Conservation (phyloP, 2,113 vertebrate species). For the Hemiscyllium ocellatum region DNA sequence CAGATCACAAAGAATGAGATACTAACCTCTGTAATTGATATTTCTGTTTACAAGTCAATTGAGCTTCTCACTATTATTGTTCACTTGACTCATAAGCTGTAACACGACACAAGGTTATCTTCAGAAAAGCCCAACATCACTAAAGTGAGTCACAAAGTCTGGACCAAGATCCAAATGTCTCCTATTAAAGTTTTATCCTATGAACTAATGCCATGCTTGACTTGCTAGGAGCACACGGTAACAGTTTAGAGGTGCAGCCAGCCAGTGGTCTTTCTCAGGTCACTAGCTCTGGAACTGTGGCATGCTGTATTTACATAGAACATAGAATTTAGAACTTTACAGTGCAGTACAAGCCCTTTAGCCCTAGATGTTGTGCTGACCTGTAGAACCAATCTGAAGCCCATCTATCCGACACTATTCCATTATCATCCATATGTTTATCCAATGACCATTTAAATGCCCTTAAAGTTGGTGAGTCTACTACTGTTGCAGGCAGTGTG, state of each 20-base stretch:
- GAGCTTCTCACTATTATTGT: neutral
- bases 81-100: neutral
- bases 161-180: neutral
- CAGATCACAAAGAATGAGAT: neutral
- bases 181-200: neutral
- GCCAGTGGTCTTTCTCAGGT: neutral
- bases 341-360: too few relatives aligned
- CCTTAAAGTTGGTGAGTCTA: too few relatives aligned
- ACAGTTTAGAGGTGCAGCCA: neutral
- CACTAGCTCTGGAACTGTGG: neutral
- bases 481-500: too few relatives aligned
- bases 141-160: neutral
- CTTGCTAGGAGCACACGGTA: neutral
- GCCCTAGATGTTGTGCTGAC: too few relatives aligned
- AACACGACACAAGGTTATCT: neutral
- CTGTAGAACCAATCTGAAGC: too few relatives aligned
- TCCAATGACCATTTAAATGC: too few relatives aligned
- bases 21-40: neutral
- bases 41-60: conserved; percentile 3
- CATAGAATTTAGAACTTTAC: too few relatives aligned
- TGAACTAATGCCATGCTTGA: neutral
- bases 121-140: neutral
- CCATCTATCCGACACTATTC: too few relatives aligned
- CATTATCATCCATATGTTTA: too few relatives aligned
- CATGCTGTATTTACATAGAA: neutral